Base-by-base conservation (phyloP, 2,797 vertebrate genomes). In the Cryptoblepharus egeriae region DNA sequence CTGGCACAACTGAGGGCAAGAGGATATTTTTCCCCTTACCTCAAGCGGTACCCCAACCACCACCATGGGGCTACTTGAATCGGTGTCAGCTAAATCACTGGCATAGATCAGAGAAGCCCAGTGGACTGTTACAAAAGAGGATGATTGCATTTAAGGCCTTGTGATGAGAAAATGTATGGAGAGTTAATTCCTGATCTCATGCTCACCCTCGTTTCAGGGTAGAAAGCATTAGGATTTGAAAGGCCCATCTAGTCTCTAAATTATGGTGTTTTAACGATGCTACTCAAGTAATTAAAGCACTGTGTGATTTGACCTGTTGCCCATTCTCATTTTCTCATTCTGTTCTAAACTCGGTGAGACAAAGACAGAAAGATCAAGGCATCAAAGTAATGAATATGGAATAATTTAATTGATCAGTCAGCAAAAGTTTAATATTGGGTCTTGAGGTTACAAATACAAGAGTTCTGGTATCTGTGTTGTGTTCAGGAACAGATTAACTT, bases 191-290 rank as follows among this genome's bases (percentile, higher is more conserved):
- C 80, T 87, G 68, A 73, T 89, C 75, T 77, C 2, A 1, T 79
- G 63, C 88, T 0, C 35, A 73, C 83, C 74, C 58, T 89, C 91
- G 79, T 81, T 92, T 57, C 64, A 8, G 28, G 52, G 74, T 57
- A 60, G 12, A 86, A 84, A 57, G 15, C 86, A 82, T 85, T 91
- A 73, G 81, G 84, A 88, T 92, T 90, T 87, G 77, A 92, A 85
- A 91, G 72, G 63, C 57, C 92, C 74, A 57, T 92, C 89, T 81
- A 52, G 78, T 89, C 82, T 83, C 49, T 84, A 79, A 89, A 88
- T 85, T 89, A 57, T 73, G 85, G 30, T 72, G 15, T 69, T 88
- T 89, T 78, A 87, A 82, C 67, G 81, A 75, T 80, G 60, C 55
- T 85, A 88, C 67, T 87, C 82, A 76, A 2, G 30, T 79, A 82